Evolutionary conservation across 2,113 vertebrate genomes (phyloP), one percentile per base, ranked within the genome.

Genomic region (Meriones unguiculatus): DNA sequence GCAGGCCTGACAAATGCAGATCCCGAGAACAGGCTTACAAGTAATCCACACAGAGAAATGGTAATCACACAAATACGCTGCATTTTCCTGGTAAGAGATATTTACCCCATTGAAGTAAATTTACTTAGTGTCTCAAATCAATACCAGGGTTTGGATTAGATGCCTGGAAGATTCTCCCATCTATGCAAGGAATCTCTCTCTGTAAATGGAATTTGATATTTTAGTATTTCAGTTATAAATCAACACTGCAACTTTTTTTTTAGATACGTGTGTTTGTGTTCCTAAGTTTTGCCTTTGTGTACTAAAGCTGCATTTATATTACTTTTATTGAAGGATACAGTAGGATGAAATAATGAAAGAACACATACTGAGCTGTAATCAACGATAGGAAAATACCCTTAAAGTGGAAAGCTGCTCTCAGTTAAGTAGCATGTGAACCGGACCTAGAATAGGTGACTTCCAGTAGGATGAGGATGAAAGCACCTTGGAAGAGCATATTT

Each of bases 131-230:
- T 86, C n/a, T 91, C 59, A 92, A 90, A 87, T 95, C 80, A 81
- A 92, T 76, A 91, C 59, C 32, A 92, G 89, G 76, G 89, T 96
- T 96, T 73, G 67, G 50, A 95, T 93, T 7, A 73, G 32, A 69
- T 89, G 25, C 41, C 50, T 91, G 59, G 22, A 85, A 54, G 91
- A 70, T 52, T 59, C 28, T 87, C 14, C 41, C 86, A 24, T 8
- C 22, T 57, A 5, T 80, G 25, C 30, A 24, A 86, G 62, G 17
- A 92, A 92, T 90, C 52, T 82, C 17, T 97, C 73, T 30, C 9
- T 65, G 57, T 62, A 41, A 90, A 70, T 65, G 90, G 14, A 7
- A 62, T 67, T 76, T 93, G 28, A 50, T 54, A 15, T 81, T 81
- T 76, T 81, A 89, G 59, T 50, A 65, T 92, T 93, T 78, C 10